A percentile compares a stretch with the other conserved stretches of the same genome.
Conservation (phyloP, 2,113 vertebrate genomes). For the Grammomys dolichurus region DNA sequence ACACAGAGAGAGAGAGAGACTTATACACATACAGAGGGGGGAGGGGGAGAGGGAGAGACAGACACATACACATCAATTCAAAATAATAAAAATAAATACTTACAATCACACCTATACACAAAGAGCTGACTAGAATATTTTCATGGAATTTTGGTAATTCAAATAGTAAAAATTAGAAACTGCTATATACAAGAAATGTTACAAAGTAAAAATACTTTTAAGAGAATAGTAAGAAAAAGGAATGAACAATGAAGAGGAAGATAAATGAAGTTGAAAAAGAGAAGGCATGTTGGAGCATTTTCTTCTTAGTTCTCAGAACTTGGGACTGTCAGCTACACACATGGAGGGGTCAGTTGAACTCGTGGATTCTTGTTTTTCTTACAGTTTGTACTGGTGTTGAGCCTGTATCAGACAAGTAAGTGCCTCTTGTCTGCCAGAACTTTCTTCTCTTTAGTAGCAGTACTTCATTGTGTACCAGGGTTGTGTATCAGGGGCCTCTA, state of each 20-base stretch:
- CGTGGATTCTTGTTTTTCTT: background rate
- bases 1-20: no score
- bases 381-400: background rate
- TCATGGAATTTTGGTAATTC: no score
- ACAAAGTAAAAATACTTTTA: background rate
- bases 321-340: background rate
- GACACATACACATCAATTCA: no score
- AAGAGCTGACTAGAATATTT: no score
- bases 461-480: background rate
- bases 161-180: no score
- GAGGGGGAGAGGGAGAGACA: no score
- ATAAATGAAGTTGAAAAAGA: background rate
- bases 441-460: background rate
- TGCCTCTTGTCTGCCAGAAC: background rate
- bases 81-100: no score
- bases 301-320: background rate
- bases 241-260: background rate
- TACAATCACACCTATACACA: no score
- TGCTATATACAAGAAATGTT: background rate
- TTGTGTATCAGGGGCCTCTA: background rate
- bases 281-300: background rate
- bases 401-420: background rate
- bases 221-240: background rate
- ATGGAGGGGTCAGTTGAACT: background rate
- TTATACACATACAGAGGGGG: no score